A percentile compares a stretch with the other conserved stretches of the same genome.
Evolutionary conservation across 1,140 invertebrate genomes (phyloP).

Genomic region (Leptestheria dahalacensis): DNA sequence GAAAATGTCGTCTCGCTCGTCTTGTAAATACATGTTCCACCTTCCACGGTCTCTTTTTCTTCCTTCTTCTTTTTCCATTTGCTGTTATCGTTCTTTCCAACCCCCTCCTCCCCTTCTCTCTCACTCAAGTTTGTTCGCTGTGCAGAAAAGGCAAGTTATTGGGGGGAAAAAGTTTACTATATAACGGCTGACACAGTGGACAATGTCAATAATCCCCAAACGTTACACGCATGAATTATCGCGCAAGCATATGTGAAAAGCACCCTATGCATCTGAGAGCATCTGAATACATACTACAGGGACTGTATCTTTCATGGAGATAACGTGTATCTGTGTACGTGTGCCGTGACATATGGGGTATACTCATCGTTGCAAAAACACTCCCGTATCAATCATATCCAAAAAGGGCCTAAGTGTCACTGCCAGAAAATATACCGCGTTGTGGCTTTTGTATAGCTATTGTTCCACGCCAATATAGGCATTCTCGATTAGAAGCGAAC

Average conservation of each 20-base stretch:
- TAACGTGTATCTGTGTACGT: background rate
- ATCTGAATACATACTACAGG: background rate
- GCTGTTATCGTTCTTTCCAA: too few species aligned
- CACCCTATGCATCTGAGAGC: background rate
- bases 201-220: too few species aligned
- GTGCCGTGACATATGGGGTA: background rate
- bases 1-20: background rate
- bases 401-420: background rate
- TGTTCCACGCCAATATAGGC: background rate
- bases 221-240: too few species aligned
- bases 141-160: too few species aligned
- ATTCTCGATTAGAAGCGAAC: background rate
- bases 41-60: background rate
- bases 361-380: background rate
- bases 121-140: too few species aligned
- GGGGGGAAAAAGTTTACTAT: too few species aligned
- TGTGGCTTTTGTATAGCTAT: background rate
- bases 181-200: too few species aligned
- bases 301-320: background rate
- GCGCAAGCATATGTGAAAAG: background rate
- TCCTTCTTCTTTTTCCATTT: too few species aligned
- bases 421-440: background rate
- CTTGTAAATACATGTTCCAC: background rate
- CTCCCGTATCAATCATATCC: background rate
- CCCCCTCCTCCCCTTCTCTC: too few species aligned